phyloP scores from a whole-genome alignment of 2,888 invertebrate species.

The Lasioglossum calceatum region DNA sequence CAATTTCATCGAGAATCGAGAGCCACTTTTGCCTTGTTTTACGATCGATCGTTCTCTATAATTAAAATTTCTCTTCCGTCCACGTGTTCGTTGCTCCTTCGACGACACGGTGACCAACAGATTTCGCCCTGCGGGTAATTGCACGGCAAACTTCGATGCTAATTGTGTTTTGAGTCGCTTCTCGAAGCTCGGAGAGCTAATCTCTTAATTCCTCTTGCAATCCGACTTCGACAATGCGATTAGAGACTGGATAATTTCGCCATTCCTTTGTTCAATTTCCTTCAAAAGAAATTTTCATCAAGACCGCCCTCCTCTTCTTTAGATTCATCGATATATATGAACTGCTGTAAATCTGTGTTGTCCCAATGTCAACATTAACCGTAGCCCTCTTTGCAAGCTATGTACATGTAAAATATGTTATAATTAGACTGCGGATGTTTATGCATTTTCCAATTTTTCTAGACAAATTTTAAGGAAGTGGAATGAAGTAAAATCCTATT shows the following conservation, averaged over 20 bases:
- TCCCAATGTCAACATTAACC: too few species aligned
- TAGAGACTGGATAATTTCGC: background rate
- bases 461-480: too few species aligned
- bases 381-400: too few species aligned
- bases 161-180: background rate
- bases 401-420: too few species aligned
- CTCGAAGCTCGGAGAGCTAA: background rate
- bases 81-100: slow-evolving; percentile 4
- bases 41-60: slow-evolving; percentile 16
- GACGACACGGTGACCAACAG: background rate
- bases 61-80: slow-evolving; percentile 15
- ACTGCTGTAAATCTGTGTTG: too few species aligned
- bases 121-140: slow-evolving; percentile 3
- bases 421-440: too few species aligned
- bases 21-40: slow-evolving; percentile 11
- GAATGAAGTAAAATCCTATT: too few species aligned
- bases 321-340: too few species aligned
- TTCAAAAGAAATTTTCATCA: too few species aligned
- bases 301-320: too few species aligned
- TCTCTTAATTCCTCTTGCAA: background rate
- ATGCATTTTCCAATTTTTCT: too few species aligned
- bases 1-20: slow-evolving; percentile 26
- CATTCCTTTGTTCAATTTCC: background rate
- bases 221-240: background rate
- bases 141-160: background rate